Base-by-base conservation (phyloP, 1,140 invertebrate species). In the Drosophila ercepeae region DNA sequence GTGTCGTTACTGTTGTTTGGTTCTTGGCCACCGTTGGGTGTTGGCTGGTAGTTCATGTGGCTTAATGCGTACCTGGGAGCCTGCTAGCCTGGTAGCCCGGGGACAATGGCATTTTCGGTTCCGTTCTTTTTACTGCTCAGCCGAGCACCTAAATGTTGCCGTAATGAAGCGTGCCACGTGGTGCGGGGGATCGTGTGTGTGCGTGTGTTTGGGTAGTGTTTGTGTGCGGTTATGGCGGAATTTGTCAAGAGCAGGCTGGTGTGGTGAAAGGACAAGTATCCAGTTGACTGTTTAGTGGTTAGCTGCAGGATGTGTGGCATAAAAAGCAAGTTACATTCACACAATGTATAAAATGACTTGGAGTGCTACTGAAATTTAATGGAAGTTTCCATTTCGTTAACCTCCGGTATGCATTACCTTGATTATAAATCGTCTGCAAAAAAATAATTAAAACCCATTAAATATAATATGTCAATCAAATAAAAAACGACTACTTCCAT, bases 111-210 rank as follows among this genome's bases (percentile, higher is more conserved):
- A 45, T 44, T 75, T 60, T 32, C 32, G 46, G 54, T 55, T 52
- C 9, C 8, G 19, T 18, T 39, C 32, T n/a, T 51, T 73, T 42
- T 65, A 60, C 42, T 68, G 54, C 49, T 48, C 34, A 60, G 55
- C 63, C 41, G 70, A 73, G 54, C 51, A 57, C 54, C 72, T 60
- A 68, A 65, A 59, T 67, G 73, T 39, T 60, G 52, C 39, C 39
- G 48, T 69, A 74, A 77, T 77, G 58, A 64, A 55, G 49, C 74
- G 51, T 59, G 49, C 21, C 42, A 29, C 36, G 23, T 23, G 23
- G 23, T 27, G 25, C 21, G 16, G 29, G 34, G 9, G 18, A 18
- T 6, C 48, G 13, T 46, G 23, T 46, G 14, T 52, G 23, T 27
- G 25, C n/a, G n/a, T n/a, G n/a, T n/a, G n/a, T n/a, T n/a, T n/a